phyloP scores from a whole-genome alignment of 2,888 invertebrate species.

The Schizotus pectinicornis region DNA sequence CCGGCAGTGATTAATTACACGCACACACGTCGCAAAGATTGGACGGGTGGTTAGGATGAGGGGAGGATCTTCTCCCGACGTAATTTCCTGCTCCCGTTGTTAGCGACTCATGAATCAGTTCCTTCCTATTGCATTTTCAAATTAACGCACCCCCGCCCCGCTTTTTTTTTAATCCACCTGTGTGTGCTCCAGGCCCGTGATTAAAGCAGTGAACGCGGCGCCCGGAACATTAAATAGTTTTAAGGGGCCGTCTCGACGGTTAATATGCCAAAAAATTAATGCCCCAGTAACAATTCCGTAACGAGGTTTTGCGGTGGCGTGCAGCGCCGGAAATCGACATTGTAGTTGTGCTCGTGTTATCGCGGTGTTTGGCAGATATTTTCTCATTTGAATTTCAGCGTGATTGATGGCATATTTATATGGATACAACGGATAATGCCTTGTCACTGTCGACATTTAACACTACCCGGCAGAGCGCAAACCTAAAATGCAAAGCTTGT shows the following conservation, averaged over 20 bases:
- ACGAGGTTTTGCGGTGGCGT: too few species aligned
- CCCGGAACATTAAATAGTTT: too few species aligned
- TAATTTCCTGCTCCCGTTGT: constrained; percentile 48
- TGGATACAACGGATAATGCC: constrained; percentile 39
- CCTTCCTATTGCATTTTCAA: constrained; percentile 46
- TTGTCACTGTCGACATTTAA: constrained; percentile 36
- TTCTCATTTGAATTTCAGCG: constrained; percentile 43
- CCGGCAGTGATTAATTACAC: constrained; percentile 45
- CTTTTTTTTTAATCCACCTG: constrained; percentile 14
- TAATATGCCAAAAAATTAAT: too few species aligned
- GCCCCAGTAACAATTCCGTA: too few species aligned
- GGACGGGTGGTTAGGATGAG: constrained; percentile 33
- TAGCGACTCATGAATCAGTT: constrained; percentile 47
- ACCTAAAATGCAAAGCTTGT: constrained; percentile 18
- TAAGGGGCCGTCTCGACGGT: too few species aligned
- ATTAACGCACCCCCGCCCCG: constrained; percentile 32
- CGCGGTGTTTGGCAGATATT: constrained; percentile 24
- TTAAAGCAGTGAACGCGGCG: neutral
- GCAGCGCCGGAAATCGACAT: constrained; percentile 3
- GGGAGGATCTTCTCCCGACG: constrained; percentile 42
- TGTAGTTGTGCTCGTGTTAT: constrained; percentile 26
- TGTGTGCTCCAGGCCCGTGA: constrained; percentile 19
- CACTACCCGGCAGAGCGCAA: constrained; percentile 10
- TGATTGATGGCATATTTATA: constrained; percentile 44
- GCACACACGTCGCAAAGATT: constrained; percentile 29